Evolutionary conservation across 2,113 vertebrate species (phyloP).

Genomic region (Pyrgilauda ruficollis): DNA sequence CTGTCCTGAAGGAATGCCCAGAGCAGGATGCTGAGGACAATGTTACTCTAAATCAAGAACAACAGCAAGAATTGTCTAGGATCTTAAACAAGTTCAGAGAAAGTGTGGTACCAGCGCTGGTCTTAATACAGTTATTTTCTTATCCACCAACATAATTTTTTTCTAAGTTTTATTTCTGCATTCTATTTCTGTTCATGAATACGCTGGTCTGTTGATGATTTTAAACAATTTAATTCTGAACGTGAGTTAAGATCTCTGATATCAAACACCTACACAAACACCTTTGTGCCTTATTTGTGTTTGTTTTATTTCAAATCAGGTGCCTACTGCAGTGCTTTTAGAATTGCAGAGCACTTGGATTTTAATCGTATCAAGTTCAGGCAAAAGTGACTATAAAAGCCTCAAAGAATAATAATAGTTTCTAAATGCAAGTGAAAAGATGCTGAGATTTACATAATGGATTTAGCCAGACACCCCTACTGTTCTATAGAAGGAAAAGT

Average conservation of each 20-base stretch:
- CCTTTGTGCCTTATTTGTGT: background rate
- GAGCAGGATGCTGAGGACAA: background rate
- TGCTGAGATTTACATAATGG: constrained; percentile 30
- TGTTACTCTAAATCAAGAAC: background rate
- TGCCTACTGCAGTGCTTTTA: background rate
- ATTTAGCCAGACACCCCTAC: constrained; percentile 2
- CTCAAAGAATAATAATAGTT: constrained; percentile 15
- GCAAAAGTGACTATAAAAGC: background rate
- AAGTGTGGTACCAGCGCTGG: background rate
- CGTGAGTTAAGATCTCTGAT: background rate
- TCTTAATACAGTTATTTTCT: background rate
- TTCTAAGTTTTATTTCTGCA: background rate
- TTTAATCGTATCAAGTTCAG: constrained; percentile 30
- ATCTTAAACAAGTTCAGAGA: background rate
- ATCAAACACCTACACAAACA: background rate
- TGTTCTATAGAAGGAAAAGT: constrained; percentile 30
- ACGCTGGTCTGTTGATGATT: background rate
- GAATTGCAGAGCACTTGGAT: background rate
- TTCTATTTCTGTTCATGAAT: background rate
- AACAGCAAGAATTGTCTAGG: background rate
- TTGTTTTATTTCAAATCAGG: constrained; percentile 10
- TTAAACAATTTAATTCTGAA: constrained; percentile 28
- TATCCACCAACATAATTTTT: background rate
- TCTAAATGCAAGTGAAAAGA: constrained; percentile 43
- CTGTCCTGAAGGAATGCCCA: background rate